Evolutionary conservation across 2,113 vertebrate species (phyloP), one percentile per base, ranked within the genome.

Genomic region (Microcebus griseorufus): DNA sequence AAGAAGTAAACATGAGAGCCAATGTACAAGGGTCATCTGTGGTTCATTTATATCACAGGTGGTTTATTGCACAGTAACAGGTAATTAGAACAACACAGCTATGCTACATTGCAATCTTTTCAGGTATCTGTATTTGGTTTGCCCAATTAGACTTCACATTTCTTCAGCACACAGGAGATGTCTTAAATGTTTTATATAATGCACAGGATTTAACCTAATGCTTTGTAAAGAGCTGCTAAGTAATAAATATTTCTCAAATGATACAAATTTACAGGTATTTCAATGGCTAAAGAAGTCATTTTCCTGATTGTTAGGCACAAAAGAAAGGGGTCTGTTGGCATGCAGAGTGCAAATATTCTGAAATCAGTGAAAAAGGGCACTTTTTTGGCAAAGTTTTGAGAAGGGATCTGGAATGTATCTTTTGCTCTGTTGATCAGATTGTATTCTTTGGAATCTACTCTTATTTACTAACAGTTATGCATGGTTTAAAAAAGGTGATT

Each of bases 231-330:
- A 73, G 48, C 82, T 90, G 39, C 65, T 84, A 95, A 32, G n/a
- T 85, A 94, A 94, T 96, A 86, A 51, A 88, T 89, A 83, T 81
- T 88, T 91, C 72, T 88, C 88, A 67, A 95, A 39, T 90, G 53
- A 55, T 91, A 23, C 34, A 90, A 72, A 62, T 82, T 79, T 89
- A 69, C 23, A 82, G 55, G 29, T 90, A 60, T n/a, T 51, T 86
- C 11, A 4, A 14, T 96, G 29, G 32, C 17, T 81, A 90, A 95
- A 91, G 32, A 90, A 94, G 27, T 87, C 42, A 69, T 51, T 76
- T 7, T 70, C 29, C 20, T 78, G 62, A 81, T 75, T 83, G 55
- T 58, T 39, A 87, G n/a, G 25, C 60, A 76, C n/a, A 76, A 64
- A 70, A 64, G 51, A 48, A 75, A 42, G 11, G 14, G 27, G 3